phyloP scores from a whole-genome alignment of 1,140 invertebrate genomes.

The Drosophila nigromelanica region DNA sequence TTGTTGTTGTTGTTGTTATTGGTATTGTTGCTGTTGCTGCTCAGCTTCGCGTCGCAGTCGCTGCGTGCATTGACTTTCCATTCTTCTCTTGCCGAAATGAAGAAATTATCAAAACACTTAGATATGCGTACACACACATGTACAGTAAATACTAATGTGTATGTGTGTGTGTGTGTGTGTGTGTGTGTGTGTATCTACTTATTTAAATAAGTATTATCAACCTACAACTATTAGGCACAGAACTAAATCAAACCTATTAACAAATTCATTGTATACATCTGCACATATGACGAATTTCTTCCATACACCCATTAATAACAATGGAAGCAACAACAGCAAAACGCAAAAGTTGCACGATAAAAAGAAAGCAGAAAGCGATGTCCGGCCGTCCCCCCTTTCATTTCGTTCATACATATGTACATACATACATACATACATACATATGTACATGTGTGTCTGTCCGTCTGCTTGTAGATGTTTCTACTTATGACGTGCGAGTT shows the following conservation, averaged over 20 bases:
- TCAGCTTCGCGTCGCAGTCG: constrained; percentile 43
- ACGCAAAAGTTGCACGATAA: constrained; percentile 73
- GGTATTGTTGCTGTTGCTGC: constrained; percentile 33
- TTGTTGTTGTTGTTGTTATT: constrained; percentile 32
- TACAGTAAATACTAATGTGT: too few species aligned
- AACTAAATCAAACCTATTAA: background rate
- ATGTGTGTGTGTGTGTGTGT: too few species aligned
- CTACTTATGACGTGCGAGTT: constrained; percentile 73
- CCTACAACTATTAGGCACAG: too few species aligned
- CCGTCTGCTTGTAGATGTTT: constrained; percentile 59
- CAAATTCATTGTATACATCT: background rate
- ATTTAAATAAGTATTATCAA: too few species aligned
- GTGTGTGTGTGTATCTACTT: too few species aligned
- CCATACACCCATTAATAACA: constrained; percentile 56
- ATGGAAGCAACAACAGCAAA: constrained; percentile 23
- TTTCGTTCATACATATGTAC: background rate
- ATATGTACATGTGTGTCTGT: constrained; percentile 3
- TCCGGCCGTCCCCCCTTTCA: constrained; percentile 32
- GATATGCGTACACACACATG: background rate
- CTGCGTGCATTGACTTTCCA: constrained; percentile 79
- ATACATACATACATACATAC: too few species aligned
- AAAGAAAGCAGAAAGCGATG: constrained; percentile 77
- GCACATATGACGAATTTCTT: constrained; percentile 62
- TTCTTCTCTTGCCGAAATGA: constrained; percentile 53
- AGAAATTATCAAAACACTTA: background rate